These are phyloP conservation scores for Blastomussa wellsi DNA, from an alignment of 92 coral and sea anemone genomes.

Conservation along the genomic window DNA sequence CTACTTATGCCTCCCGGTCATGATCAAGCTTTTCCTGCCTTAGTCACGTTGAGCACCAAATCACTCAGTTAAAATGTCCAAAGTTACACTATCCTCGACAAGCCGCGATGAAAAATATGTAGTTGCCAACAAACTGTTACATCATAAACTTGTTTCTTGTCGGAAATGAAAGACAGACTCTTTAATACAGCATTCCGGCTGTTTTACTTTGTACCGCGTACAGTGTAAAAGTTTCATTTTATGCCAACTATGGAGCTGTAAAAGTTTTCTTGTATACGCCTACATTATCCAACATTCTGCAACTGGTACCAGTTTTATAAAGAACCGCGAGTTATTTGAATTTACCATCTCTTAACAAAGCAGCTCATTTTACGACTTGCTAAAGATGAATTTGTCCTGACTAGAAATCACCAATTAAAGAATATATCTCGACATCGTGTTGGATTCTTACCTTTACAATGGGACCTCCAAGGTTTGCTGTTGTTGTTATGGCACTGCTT, in stretches of 20 bases:
- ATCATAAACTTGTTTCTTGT: neutral
- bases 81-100: neutral
- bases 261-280: neutral
- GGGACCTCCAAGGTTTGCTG: neutral
- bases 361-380: neutral
- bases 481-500: neutral
- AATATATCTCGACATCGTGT: neutral
- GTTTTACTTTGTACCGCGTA: neutral
- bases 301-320: neutral
- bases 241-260: neutral
- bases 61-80: neutral
- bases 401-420: neutral
- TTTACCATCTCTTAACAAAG: neutral
- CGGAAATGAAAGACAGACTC: constrained; percentile 22
- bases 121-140: neutral
- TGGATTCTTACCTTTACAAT: constrained; percentile 2
- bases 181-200: neutral
- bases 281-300: neutral
- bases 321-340: neutral
- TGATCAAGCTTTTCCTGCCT: constrained; percentile 16
- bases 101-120: neutral
- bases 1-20: neutral
- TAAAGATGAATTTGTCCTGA: neutral
- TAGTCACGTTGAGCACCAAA: constrained; percentile 1
- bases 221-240: neutral